Conservation (phyloP, 2,888 invertebrate species). For the Bruchidius siliquastri region DNA sequence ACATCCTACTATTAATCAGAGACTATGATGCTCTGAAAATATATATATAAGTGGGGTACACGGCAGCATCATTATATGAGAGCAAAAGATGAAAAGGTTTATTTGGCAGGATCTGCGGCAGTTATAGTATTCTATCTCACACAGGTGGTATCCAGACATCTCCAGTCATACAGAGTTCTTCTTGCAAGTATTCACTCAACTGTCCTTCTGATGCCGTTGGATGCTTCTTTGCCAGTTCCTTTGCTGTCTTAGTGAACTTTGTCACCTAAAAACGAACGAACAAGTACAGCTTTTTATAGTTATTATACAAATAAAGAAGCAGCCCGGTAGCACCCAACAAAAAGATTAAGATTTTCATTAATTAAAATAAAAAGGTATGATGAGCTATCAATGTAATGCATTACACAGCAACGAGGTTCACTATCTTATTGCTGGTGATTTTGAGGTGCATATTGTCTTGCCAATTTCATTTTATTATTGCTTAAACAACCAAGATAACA, state of each 20-base stretch:
- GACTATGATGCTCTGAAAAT: no score
- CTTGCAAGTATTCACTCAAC: constrained; percentile 48
- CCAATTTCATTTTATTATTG: no score
- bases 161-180: constrained; percentile 46
- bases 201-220: constrained; percentile 50
- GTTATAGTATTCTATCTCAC: constrained; percentile 26
- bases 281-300: no score
- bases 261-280: constrained; percentile 38
- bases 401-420: no score
- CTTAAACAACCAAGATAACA: no score
- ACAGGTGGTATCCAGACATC: constrained; percentile 55
- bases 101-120: neutral
- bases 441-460: no score
- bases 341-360: no score
- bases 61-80: neutral
- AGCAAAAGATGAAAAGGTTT: neutral
- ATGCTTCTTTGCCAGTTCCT: constrained; percentile 49
- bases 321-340: no score
- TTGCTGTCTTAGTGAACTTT: constrained; percentile 48
- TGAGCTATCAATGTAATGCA: no score
- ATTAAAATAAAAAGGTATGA: no score
- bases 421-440: no score
- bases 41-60: neutral
- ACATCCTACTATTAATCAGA: neutral
- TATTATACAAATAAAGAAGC: no score